phyloP scores from a whole-genome alignment of 2,113 vertebrate genomes.

The Eurystomus gularis region DNA sequence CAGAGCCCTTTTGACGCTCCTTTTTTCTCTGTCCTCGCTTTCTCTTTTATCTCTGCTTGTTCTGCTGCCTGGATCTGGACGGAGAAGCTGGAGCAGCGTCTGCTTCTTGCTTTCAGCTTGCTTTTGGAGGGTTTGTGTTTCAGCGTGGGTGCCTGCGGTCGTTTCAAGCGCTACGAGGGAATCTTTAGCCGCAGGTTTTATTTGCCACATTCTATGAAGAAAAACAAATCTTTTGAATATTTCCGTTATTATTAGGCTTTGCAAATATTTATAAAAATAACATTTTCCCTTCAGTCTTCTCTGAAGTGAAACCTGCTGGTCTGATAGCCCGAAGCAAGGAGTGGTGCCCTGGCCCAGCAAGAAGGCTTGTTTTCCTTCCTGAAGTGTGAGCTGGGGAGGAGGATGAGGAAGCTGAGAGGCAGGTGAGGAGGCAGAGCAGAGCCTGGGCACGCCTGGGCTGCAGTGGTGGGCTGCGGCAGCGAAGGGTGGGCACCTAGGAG shows the following conservation, averaged over 20 bases:
- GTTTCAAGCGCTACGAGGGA: no score
- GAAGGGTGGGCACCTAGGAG: not conserved
- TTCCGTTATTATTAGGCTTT: not conserved
- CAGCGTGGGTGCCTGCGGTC: no score
- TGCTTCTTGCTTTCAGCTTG: not conserved
- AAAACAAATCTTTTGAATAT: not conserved
- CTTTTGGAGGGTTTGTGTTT: not conserved
- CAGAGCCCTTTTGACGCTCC: accelerated
- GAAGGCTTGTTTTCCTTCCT: not conserved
- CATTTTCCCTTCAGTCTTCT: not conserved
- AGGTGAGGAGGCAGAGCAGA: not conserved
- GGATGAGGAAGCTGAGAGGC: not conserved
- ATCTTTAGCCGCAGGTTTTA: not conserved
- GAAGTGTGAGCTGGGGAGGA: not conserved
- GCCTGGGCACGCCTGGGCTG: not conserved
- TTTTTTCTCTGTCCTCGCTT: not conserved
- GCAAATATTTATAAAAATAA: not conserved
- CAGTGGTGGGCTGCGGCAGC: not conserved
- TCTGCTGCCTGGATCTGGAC: not conserved
- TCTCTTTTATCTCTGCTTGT: not conserved
- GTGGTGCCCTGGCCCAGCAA: not conserved
- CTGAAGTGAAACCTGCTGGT: not conserved
- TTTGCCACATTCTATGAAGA: not conserved
- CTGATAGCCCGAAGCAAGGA: not conserved
- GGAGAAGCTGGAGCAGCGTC: not conserved